These are phyloP conservation scores for Selene dorsalis DNA, from an alignment of 2,797 vertebrate genomes.

Conservation along the genomic window DNA sequence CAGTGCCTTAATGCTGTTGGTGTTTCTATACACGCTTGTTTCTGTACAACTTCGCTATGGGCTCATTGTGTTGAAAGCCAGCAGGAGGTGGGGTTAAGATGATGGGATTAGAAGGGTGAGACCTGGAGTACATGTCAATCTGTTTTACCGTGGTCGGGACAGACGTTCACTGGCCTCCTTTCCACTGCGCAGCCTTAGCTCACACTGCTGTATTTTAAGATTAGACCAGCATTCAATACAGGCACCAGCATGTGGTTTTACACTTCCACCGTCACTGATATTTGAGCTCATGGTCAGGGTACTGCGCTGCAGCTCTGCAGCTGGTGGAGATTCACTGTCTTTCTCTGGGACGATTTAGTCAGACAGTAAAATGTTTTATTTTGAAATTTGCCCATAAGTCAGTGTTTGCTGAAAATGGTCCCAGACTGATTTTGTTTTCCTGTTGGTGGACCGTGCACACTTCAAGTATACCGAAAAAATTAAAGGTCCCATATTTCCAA, in stretches of 20 bases:
- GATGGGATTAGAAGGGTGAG: constrained; percentile 48
- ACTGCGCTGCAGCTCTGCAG: constrained; percentile 15
- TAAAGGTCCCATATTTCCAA: no score
- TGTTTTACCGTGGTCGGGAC: constrained; percentile 39
- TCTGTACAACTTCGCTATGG: constrained; percentile 1
- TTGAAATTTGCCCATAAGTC: neutral
- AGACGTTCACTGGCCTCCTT: constrained; percentile 19
- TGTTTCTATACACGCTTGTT: no score
- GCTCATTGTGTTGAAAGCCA: constrained; percentile 19
- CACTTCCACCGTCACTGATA: constrained; percentile 10
- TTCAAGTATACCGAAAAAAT: neutral
- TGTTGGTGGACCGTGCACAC: neutral
- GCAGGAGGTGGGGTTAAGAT: constrained; percentile 48
- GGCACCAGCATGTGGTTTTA: neutral
- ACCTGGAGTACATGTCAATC: constrained; percentile 31
- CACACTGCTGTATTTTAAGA: constrained; percentile 23
- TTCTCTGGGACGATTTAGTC: constrained; percentile 9
- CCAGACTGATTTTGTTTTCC: neutral
- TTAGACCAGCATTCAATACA: neutral
- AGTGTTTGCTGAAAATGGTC: neutral
- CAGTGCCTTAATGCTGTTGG: neutral
- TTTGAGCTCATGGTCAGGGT: constrained; percentile 3
- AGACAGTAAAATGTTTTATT: neutral
- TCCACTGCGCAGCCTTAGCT: neutral
- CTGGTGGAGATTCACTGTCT: neutral